Evolutionary conservation across 2,888 invertebrate species (phyloP), one percentile per base, ranked within the genome.

Genomic region (Sminthurides aquaticus): DNA sequence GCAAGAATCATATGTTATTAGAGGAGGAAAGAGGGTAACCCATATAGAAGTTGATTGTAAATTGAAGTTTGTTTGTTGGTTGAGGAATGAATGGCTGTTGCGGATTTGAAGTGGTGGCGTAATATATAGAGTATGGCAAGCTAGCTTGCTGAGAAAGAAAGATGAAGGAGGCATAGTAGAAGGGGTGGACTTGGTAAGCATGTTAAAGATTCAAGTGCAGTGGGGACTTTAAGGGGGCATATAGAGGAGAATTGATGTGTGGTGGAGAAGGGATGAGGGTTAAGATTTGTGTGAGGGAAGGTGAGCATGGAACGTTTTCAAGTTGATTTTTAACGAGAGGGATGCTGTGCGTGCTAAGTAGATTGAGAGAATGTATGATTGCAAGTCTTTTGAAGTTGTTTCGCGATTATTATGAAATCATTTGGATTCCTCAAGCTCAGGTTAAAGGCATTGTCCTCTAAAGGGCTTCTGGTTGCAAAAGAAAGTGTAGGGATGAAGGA

Each of bases 21-120:
- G 22, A 52, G 52, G 52, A 52, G 52, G 52, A 52, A 52, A 52
- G 22, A 22, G 52, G 52, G 52, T 52, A 52, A 52, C 52, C 52
- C 22, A 52, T 20, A 52, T 52, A 52, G n/a, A 15, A 15, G 52
- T 52, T 22, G 52, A 52, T 52, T 52, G 52, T 34, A 34, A 34
- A 34, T 34, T 34, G 8, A 34, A 34, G 43, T 34, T 34, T 34
- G 43, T 34, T 34, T 34, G 8, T 34, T 34, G 43, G 8, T 34
- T 5, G 8, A 34, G 43, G 8, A 34, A 11, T 34, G 15, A 34
- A 34, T 5, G 43, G 43, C 43, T 34, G 8, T 15, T 34, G 43
- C 43, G 15, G 43, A 34, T 5, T 15, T 34, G 8, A 15, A 34
- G 43, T 34, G 8, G 5, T 15, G 5, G 43, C 43, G 15, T 5